These are phyloP conservation scores for Cotesia vestalis DNA, from an alignment of 1,140 invertebrate genomes.

Conservation along the genomic window DNA sequence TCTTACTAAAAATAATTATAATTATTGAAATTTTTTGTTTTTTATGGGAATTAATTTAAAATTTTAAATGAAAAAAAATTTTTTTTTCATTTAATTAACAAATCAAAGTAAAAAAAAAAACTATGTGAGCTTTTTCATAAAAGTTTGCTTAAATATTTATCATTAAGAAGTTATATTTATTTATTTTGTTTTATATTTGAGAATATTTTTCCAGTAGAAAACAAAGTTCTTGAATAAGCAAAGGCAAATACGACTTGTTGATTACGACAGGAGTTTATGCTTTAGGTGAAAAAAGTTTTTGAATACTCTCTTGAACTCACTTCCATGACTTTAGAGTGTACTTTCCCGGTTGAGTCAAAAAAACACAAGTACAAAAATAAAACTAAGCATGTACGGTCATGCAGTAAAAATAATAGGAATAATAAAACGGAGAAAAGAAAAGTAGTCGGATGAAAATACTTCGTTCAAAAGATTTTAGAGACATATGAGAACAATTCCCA, in stretches of 20 bases:
- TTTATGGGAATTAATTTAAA: too few relatives aligned
- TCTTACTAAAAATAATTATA: too few relatives aligned
- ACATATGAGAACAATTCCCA: conserved; percentile 5
- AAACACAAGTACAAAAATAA: background rate
- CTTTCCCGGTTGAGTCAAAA: background rate
- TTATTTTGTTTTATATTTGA: background rate
- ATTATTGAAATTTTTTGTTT: too few relatives aligned
- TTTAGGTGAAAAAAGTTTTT: conserved; percentile 6
- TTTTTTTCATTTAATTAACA: too few relatives aligned
- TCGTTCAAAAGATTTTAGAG: background rate
- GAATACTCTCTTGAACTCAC: conserved; percentile 6
- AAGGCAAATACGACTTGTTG: conserved; percentile 16
- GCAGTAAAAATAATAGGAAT: background rate
- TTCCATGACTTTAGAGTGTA: background rate
- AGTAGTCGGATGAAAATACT: background rate
- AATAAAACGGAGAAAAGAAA: background rate
- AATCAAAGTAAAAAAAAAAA: too few relatives aligned
- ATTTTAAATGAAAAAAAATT: too few relatives aligned
- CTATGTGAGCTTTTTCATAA: too few relatives aligned
- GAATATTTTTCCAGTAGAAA: background rate
- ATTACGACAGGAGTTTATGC: conserved; percentile 7
- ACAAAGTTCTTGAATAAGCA: background rate
- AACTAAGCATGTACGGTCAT: too few relatives aligned
- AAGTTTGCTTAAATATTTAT: too few relatives aligned
- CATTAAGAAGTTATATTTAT: background rate